Percentiles rank a stretch among this genome's conserved stretches.
Conservation (phyloP, 2,888 invertebrate genomes). For the Cartodere bifasciata region DNA sequence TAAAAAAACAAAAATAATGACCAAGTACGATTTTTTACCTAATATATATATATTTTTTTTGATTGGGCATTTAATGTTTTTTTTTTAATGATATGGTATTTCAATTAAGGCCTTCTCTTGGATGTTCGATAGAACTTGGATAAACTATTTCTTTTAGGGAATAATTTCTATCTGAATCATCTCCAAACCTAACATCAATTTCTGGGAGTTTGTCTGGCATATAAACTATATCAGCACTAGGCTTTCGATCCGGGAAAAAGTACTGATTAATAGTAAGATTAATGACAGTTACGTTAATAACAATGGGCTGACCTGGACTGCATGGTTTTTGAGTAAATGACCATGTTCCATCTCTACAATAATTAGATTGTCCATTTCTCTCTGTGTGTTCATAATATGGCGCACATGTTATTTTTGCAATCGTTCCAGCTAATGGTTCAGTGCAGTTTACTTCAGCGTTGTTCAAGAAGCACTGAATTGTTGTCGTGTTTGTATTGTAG, state of each 20-base stretch:
- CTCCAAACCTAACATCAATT: too few relatives aligned
- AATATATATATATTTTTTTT: too few relatives aligned
- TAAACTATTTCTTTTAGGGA: too few relatives aligned
- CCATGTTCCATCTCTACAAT: slow-evolving; percentile 21
- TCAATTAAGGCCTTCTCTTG: too few relatives aligned
- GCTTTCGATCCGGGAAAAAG: too few relatives aligned
- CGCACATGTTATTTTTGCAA: slow-evolving; percentile 19
- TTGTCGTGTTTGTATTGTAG: slow-evolving; percentile 12
- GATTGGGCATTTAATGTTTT: too few relatives aligned
- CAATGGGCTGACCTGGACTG: slow-evolving; percentile 23
- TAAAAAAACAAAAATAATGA: too few relatives aligned
- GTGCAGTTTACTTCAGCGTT: slow-evolving; percentile 16
- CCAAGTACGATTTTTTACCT: too few relatives aligned
- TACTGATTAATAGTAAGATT: background rate
- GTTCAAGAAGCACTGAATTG: slow-evolving; percentile 14
- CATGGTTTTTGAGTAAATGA: slow-evolving; percentile 18
- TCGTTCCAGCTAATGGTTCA: slow-evolving; percentile 20
- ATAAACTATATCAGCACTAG: background rate
- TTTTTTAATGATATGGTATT: too few relatives aligned
- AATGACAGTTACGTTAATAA: slow-evolving; percentile 9
- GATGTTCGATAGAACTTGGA: too few relatives aligned
- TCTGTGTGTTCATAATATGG: slow-evolving; percentile 20
- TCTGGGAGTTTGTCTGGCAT: too few relatives aligned
- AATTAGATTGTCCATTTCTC: background rate
- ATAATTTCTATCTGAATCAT: too few relatives aligned